Conservation (phyloP, 2,888 invertebrate genomes). For the Colostygia pectinataria region DNA sequence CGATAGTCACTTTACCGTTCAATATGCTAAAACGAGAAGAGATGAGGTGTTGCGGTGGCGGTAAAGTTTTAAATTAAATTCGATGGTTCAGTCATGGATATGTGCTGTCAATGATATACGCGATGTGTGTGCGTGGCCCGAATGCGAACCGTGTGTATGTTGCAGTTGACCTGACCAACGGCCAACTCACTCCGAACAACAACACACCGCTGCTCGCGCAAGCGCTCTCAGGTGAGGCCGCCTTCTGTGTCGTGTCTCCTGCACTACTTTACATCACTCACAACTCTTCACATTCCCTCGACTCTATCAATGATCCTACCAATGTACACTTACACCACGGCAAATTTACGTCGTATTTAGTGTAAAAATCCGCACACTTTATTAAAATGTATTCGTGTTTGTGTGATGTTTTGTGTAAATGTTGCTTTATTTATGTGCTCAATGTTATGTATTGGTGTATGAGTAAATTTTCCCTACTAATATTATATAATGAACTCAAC, state of each 20-base stretch:
- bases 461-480: neutral
- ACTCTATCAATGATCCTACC: conserved; percentile 18
- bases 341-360: conserved; percentile 21
- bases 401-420: conserved; percentile 20
- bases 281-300: conserved; percentile 21
- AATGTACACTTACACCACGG: conserved; percentile 18
- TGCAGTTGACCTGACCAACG: conserved; percentile 97
- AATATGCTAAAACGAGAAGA: conserved; percentile 63
- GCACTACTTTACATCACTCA: conserved; percentile 38
- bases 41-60: conserved; percentile 52
- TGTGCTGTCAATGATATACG: conserved; percentile 59
- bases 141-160: conserved; percentile 86
- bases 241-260: conserved; percentile 43
- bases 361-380: conserved; percentile 14
- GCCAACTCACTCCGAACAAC: conserved; percentile 97
- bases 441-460: conserved; percentile 4
- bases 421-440: conserved; percentile 20
- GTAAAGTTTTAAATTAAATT: conserved; percentile 49
- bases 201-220: conserved; percentile 97
- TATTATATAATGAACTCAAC: neutral
- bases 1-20: conserved; percentile 71
- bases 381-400: conserved; percentile 12
- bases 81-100: conserved; percentile 80
- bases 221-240: conserved; percentile 94
- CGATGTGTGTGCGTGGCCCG: conserved; percentile 70